These are phyloP conservation scores for Prenolepis imparis DNA, from an alignment of 2,888 invertebrate species.

Conservation along the genomic window DNA sequence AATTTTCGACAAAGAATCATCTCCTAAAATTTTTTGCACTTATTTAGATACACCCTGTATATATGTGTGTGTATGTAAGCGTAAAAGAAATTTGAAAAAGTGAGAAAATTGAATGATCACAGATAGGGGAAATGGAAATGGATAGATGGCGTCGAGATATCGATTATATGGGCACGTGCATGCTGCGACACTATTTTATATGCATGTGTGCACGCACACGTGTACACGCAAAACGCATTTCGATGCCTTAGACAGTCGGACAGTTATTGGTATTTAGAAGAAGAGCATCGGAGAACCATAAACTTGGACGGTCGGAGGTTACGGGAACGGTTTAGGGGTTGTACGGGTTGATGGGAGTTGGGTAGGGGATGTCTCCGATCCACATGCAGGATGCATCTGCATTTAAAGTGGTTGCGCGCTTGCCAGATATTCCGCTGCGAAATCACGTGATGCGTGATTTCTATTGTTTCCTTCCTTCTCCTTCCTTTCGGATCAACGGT, in stretches of 20 bases:
- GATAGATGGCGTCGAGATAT: neutral
- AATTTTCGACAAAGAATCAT: too few relatives aligned
- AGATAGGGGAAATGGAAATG: neutral
- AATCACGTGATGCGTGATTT: constrained; percentile 58
- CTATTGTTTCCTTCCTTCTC: constrained; percentile 51
- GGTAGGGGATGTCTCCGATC: constrained; percentile 62
- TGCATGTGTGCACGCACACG: neutral
- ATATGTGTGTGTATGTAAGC: neutral
- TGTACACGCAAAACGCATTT: constrained; percentile 51
- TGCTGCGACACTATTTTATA: neutral
- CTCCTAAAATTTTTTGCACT: too few relatives aligned
- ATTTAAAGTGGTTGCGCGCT: constrained; percentile 77
- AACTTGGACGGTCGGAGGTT: constrained; percentile 64
- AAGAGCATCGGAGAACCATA: constrained; percentile 74
- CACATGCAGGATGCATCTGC: constrained; percentile 73
- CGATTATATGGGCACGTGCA: neutral
- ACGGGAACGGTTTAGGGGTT: constrained; percentile 44
- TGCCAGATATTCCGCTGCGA: constrained; percentile 70
- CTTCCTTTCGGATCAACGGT: constrained; percentile 36
- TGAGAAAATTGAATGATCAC: neutral
- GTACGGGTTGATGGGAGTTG: constrained; percentile 50
- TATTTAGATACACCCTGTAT: too few relatives aligned
- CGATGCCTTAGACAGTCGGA: constrained; percentile 72
- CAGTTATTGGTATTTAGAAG: constrained; percentile 78
- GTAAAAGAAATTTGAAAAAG: neutral